These are phyloP conservation scores for Ctena decussata DNA, from an alignment of 2,888 invertebrate genomes.

Conservation along the genomic window DNA sequence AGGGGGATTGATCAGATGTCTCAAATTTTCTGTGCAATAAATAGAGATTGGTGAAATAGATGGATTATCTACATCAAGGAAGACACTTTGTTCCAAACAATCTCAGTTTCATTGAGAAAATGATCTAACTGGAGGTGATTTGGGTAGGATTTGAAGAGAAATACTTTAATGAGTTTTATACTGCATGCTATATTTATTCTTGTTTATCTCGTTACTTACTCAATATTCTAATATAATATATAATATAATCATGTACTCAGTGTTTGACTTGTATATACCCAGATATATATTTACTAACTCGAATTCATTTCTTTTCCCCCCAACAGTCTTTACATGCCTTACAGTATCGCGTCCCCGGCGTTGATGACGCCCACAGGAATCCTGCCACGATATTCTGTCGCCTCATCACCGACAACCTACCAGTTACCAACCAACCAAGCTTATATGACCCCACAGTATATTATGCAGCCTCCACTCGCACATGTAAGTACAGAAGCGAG, in stretches of 20 bases:
- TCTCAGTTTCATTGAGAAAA: too few species aligned
- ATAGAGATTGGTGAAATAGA: too few species aligned
- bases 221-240: too few species aligned
- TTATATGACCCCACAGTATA: constrained; percentile 77
- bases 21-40: too few species aligned
- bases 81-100: too few species aligned
- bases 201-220: too few species aligned
- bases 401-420: constrained; percentile 85
- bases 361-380: constrained; percentile 79
- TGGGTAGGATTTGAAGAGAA: too few species aligned
- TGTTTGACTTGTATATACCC: constrained; percentile 22
- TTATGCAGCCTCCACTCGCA: constrained; percentile 82
- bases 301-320: constrained; percentile 9
- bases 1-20: too few species aligned
- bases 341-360: constrained; percentile 74
- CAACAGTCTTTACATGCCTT: constrained; percentile 75
- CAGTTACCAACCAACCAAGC: constrained; percentile 77
- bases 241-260: not conserved
- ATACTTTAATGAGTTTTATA: too few species aligned
- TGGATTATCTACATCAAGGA: too few species aligned
- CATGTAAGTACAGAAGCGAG: constrained; percentile 73
- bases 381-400: constrained; percentile 78
- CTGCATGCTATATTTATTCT: too few species aligned
- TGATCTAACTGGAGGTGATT: too few species aligned
- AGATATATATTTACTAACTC: constrained; percentile 34